phyloP scores from a whole-genome alignment of 2,113 vertebrate species.

The Rhinopomastus cyanomelas region DNA sequence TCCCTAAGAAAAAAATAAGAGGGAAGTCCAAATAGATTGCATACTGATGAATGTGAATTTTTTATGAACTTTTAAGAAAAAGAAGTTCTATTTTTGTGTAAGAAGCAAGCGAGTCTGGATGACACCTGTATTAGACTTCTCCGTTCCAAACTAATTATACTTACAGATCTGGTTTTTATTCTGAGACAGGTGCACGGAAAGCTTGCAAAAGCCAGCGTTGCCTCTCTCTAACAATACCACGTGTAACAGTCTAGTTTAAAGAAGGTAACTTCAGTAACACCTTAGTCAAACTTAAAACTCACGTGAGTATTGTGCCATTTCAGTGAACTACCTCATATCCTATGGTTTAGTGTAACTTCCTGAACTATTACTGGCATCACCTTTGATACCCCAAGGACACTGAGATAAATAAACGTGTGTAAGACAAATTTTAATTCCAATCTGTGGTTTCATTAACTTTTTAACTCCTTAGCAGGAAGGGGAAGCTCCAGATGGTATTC shows the following conservation, averaged over 20 bases:
- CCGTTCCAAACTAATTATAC: neutral
- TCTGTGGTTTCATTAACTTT: neutral
- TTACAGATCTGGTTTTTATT: neutral
- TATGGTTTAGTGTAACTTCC: neutral
- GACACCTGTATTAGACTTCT: neutral
- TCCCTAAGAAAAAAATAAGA: neutral
- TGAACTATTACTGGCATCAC: neutral
- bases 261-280: neutral
- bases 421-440: neutral
- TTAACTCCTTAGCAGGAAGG: neutral
- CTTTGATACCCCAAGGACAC: neutral
- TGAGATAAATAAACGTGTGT: neutral
- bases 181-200: neutral
- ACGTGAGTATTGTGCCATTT: neutral
- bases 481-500: neutral
- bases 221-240: neutral
- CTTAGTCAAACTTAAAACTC: neutral
- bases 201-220: neutral
- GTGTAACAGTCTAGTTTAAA: neutral
- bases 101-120: neutral
- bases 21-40: neutral
- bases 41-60: neutral
- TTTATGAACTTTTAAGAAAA: neutral
- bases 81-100: neutral
- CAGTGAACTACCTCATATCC: neutral